These are phyloP conservation scores for Beroe ovata DNA, from an alignment of 37 sponge, comb jelly and placozoan species.

Conservation along the genomic window DNA sequence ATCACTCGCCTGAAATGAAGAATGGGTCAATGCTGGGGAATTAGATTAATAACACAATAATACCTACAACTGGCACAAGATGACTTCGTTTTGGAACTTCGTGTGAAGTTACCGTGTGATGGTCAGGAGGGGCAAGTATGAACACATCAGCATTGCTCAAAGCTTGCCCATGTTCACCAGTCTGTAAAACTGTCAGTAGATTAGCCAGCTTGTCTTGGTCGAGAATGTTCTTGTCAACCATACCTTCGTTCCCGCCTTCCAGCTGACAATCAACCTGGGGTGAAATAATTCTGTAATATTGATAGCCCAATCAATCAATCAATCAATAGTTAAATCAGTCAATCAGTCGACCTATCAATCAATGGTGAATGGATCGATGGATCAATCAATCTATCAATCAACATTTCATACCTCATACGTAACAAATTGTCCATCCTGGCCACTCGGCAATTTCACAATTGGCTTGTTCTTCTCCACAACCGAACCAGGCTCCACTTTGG, in stretches of 20 bases:
- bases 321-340: not conserved
- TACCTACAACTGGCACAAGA: no score
- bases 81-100: no score
- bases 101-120: conserved; percentile 26
- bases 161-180: conserved; percentile 63
- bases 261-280: conserved; percentile 60
- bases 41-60: no score
- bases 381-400: not conserved
- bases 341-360: no score
- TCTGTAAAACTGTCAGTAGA: conserved; percentile 33
- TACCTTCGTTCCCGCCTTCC: conserved; percentile 1
- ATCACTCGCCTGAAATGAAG: no score
- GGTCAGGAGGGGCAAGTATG: conserved; percentile 50
- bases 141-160: conserved; percentile 53
- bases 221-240: conserved; percentile 46
- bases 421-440: conserved; percentile 30
- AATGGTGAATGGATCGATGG: not conserved
- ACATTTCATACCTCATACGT: conserved; percentile 41
- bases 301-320: not conserved
- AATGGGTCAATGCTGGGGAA: no score
- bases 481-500: not conserved
- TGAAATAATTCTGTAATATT: not conserved
- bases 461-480: conserved; percentile 13
- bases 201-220: conserved; percentile 64
- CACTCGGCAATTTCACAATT: conserved; percentile 31